Conservation (phyloP, 2,113 vertebrate species). For the Pitta sordida region DNA sequence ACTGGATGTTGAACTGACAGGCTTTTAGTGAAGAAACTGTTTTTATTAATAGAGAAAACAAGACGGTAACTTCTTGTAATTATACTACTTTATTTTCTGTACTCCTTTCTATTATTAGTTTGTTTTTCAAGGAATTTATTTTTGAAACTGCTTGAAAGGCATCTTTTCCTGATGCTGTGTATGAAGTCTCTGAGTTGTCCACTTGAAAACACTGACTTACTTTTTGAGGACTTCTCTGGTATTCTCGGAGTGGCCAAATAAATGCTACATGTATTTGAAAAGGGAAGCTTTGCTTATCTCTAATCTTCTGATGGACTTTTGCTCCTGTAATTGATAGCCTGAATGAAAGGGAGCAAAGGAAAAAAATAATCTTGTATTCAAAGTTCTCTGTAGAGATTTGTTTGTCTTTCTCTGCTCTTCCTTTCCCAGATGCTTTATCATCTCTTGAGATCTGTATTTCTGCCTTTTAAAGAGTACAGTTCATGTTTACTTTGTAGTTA, state of each 20-base stretch:
- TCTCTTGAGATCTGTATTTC: background rate
- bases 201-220: background rate
- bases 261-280: background rate
- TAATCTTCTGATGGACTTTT: background rate
- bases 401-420: background rate
- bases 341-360: background rate
- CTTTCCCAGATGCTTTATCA: conserved; percentile 15
- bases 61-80: background rate
- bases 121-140: background rate
- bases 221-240: background rate
- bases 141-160: background rate
- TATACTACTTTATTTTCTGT: background rate
- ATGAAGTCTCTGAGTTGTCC: background rate
- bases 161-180: background rate
- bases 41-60: background rate
- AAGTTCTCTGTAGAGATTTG: background rate
- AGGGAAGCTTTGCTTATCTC: background rate
- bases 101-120: background rate
- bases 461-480: background rate
- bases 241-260: background rate
- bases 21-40: background rate
- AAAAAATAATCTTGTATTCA: background rate
- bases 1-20: background rate
- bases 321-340: background rate
- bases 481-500: conserved; percentile 46